These are phyloP conservation scores for Diaperis boleti DNA, from an alignment of 2,888 invertebrate genomes.

Conservation along the genomic window DNA sequence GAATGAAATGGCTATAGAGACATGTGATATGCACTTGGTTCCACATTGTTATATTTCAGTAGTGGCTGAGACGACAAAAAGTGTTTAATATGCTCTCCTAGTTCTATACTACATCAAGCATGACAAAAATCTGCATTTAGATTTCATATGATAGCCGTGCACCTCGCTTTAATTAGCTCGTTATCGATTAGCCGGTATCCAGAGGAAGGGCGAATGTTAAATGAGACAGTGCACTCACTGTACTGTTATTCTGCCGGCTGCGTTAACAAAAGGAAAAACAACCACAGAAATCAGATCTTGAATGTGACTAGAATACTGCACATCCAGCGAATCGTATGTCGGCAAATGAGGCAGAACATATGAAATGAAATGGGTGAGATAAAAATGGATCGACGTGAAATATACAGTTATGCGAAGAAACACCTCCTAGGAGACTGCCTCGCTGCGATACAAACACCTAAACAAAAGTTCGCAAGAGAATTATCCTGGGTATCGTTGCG, in stretches of 20 bases:
- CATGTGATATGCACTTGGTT: no score
- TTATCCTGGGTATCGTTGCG: background rate
- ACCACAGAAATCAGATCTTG: conserved; percentile 6
- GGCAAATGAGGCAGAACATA: conserved; percentile 24
- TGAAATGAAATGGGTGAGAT: conserved; percentile 35
- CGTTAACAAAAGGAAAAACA: no score
- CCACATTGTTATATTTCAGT: no score
- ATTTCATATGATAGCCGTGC: no score
- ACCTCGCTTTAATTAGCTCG: background rate
- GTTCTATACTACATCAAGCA: no score
- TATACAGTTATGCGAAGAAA: conserved; percentile 33
- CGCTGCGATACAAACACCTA: conserved; percentile 30
- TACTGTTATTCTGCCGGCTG: no score
- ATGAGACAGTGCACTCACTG: conserved; percentile 6
- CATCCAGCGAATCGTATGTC: no score
- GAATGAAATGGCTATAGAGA: no score
- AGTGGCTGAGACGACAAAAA: no score
- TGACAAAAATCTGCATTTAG: no score
- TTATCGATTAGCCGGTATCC: background rate
- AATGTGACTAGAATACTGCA: background rate
- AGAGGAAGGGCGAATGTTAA: background rate
- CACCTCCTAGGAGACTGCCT: conserved; percentile 33
- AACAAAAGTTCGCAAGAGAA: conserved; percentile 34
- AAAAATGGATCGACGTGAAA: conserved; percentile 36
- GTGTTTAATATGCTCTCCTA: no score